These are phyloP conservation scores for Agonopterix heracliana DNA, from an alignment of 2,888 invertebrate species.

Conservation along the genomic window DNA sequence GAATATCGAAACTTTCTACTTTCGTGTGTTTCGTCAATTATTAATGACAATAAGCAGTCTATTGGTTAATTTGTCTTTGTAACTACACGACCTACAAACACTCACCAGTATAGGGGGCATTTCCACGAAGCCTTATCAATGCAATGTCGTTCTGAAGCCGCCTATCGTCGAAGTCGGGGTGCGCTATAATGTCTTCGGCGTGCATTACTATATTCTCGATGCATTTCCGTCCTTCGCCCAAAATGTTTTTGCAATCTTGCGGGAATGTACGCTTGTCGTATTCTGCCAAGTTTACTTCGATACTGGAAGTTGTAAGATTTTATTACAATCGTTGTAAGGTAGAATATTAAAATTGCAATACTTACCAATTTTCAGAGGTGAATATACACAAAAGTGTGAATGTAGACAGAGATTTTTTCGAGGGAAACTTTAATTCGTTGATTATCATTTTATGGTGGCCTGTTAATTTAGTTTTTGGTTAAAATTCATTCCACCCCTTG, in stretches of 20 bases:
- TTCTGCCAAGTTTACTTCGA: slow-evolving; percentile 53
- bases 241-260: slow-evolving; percentile 42
- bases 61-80: too few species aligned
- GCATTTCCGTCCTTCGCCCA: slow-evolving; percentile 41
- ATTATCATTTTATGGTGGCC: too few species aligned
- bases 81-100: not conserved
- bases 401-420: too few species aligned
- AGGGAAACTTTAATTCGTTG: too few species aligned
- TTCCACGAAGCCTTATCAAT: slow-evolving; percentile 40
- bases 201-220: slow-evolving; percentile 47
- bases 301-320: slow-evolving; percentile 30
- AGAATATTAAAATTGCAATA: not conserved
- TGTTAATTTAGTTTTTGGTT: too few species aligned
- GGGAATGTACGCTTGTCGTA: slow-evolving; percentile 64
- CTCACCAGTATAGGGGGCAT: slow-evolving; percentile 57
- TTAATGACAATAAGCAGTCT: not conserved
- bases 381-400: too few species aligned
- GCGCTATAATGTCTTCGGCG: slow-evolving; percentile 39
- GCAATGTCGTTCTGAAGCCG: slow-evolving; percentile 57
- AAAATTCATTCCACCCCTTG: too few species aligned
- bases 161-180: slow-evolving; percentile 46
- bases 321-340: not conserved
- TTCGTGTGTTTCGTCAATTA: not conserved
- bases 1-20: too few species aligned
- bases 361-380: too few species aligned